Percentiles rank a stretch among this genome's conserved stretches.
phyloP scores from a whole-genome alignment of 2,113 vertebrate genomes.

The Mesocricetus auratus region DNA sequence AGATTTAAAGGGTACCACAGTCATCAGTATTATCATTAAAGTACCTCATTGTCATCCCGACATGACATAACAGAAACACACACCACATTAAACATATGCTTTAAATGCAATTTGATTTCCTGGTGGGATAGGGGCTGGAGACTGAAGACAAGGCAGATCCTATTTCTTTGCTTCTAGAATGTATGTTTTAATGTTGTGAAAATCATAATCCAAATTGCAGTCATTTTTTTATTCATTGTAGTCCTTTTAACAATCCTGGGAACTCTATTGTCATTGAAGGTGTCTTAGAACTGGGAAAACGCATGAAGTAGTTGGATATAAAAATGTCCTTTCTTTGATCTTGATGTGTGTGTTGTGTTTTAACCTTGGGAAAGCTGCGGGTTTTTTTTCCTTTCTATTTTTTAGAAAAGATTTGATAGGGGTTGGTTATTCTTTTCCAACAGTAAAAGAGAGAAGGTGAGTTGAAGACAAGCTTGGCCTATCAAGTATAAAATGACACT shows the following conservation, averaged over 20 bases:
- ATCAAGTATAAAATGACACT: not conserved
- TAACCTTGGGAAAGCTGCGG: slow-evolving; percentile 29
- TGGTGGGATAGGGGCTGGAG: slow-evolving; percentile 10
- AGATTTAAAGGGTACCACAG: slow-evolving; percentile 51
- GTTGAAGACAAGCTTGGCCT: not conserved
- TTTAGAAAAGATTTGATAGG: not conserved
- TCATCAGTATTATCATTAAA: slow-evolving; percentile 70
- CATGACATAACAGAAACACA: slow-evolving; percentile 40
- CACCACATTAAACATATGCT: slow-evolving; percentile 51
- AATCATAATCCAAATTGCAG: slow-evolving; percentile 5
- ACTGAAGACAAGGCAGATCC: slow-evolving; percentile 38
- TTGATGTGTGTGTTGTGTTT: not conserved
- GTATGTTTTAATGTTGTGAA: slow-evolving; percentile 37
- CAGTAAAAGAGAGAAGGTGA: not conserved
- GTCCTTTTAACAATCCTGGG: slow-evolving; percentile 3
- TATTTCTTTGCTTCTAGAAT: slow-evolving; percentile 45
- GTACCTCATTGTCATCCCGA: slow-evolving; percentile 49
- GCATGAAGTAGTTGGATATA: not conserved
- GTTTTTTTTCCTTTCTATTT: not conserved
- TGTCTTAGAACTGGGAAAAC: slow-evolving; percentile 9
- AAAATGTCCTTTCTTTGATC: not conserved
- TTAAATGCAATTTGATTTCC: slow-evolving; percentile 67
- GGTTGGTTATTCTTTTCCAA: not conserved
- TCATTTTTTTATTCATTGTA: not conserved
- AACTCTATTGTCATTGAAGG: slow-evolving; percentile 8